Evolutionary conservation across 2,888 invertebrate genomes (phyloP).

Genomic region (Argynnis bischoffii): DNA sequence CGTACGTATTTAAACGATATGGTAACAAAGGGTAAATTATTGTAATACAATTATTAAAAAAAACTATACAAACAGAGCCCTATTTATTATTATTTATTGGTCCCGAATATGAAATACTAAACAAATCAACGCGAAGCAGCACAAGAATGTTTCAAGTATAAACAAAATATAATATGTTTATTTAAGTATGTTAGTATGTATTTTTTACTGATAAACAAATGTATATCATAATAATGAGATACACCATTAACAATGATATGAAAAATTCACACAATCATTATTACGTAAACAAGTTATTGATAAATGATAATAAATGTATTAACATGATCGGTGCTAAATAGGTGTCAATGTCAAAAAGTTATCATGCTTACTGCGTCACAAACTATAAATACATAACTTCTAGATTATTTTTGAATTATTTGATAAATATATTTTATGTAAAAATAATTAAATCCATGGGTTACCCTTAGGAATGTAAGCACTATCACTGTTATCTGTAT

Average conservation of each 20-base stretch:
- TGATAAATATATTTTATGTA: slow-evolving; percentile 3
- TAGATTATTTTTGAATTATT: neutral
- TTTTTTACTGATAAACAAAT: slow-evolving; percentile 7
- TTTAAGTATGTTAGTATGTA: neutral
- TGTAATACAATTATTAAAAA: too few species aligned
- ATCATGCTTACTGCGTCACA: slow-evolving; percentile 1
- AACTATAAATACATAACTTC: neutral
- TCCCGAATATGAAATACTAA: too few species aligned
- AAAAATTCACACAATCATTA: slow-evolving; percentile 23
- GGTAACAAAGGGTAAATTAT: too few species aligned
- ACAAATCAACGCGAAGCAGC: too few species aligned
- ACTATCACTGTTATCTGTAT: slow-evolving; percentile 68
- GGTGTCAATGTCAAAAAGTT: slow-evolving; percentile 28
- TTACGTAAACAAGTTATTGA: slow-evolving; percentile 29
- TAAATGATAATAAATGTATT: slow-evolving; percentile 27
- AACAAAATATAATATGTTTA: neutral
- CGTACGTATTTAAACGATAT: too few species aligned
- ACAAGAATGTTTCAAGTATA: neutral
- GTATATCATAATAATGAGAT: slow-evolving; percentile 5
- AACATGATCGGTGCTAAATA: slow-evolving; percentile 26
- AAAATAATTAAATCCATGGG: slow-evolving; percentile 31
- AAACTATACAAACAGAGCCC: too few species aligned
- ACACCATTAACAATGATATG: slow-evolving; percentile 19
- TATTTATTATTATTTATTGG: too few species aligned
- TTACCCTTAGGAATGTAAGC: slow-evolving; percentile 50